A percentile compares a stretch with the other conserved stretches of the same genome.
phyloP scores from a whole-genome alignment of 1,140 invertebrate species.

The Aphaenogaster floridana region DNA sequence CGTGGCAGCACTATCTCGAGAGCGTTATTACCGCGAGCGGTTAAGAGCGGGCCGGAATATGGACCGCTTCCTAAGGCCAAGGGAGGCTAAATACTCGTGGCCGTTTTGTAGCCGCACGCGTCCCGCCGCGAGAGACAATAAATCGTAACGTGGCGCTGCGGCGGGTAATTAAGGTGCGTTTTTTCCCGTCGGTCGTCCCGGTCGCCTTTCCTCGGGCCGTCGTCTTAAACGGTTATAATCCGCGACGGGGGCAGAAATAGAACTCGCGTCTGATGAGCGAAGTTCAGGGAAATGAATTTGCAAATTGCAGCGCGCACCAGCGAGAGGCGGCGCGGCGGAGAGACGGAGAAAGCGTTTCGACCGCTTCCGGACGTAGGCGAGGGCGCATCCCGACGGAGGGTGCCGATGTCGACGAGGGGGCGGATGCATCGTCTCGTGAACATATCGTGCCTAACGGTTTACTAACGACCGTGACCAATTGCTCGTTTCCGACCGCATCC shows the following conservation, averaged over 20 bases:
- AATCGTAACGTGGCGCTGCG: not conserved
- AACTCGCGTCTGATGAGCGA: conserved; percentile 53
- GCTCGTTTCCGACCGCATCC: conserved; percentile 71
- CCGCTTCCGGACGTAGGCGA: conserved; percentile 9
- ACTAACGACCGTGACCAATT: conserved; percentile 76
- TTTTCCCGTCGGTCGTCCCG: not conserved
- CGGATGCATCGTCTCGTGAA: conserved; percentile 18
- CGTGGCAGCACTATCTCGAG: not conserved
- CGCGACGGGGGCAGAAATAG: conserved; percentile 29
- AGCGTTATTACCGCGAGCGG: not conserved
- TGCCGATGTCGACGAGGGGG: not conserved
- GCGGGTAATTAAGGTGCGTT: conserved; percentile 58
- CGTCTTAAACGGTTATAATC: conserved; percentile 30
- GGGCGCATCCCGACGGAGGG: conserved; percentile 23
- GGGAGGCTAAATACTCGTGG: conserved; percentile 33
- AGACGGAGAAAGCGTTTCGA: not conserved
- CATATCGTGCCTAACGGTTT: conserved; percentile 66
- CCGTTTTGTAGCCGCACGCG: conserved; percentile 16
- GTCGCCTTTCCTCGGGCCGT: no score
- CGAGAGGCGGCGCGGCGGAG: not conserved
- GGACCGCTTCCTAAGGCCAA: not conserved
- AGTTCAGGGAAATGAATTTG: conserved; percentile 65
- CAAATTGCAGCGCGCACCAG: conserved; percentile 42
- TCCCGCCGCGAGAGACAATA: conserved; percentile 57
- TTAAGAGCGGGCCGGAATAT: not conserved